phyloP scores from a whole-genome alignment of 2,113 vertebrate genomes.

The Amphiprion percula region DNA sequence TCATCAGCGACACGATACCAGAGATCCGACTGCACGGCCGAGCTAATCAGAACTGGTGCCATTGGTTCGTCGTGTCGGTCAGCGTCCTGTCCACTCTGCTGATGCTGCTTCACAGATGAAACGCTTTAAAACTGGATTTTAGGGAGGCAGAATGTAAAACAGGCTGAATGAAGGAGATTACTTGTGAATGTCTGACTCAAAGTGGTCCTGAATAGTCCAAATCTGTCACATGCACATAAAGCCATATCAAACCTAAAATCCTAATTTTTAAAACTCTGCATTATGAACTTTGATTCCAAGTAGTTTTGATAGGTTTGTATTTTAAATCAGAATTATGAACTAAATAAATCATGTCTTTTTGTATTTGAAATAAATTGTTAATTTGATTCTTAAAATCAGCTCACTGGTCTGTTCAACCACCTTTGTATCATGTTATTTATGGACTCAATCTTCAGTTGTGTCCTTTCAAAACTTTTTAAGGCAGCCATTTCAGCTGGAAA shows the following conservation, averaged over 20 bases:
- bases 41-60: slow-evolving; percentile 52
- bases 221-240: slow-evolving; percentile 39
- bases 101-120: slow-evolving; percentile 63
- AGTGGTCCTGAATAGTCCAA: slow-evolving; percentile 6
- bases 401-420: slow-evolving; percentile 29
- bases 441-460: not conserved
- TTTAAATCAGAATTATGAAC: slow-evolving; percentile 40
- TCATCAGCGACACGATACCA: slow-evolving; percentile 68
- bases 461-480: not conserved
- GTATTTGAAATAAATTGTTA: slow-evolving; percentile 64
- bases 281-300: slow-evolving; percentile 20
- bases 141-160: not conserved
- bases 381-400: slow-evolving; percentile 37
- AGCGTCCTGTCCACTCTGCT: slow-evolving; percentile 60
- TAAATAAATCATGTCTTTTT: slow-evolving; percentile 46
- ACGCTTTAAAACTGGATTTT: not conserved
- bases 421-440: not conserved
- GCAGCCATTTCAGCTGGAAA: too few relatives aligned
- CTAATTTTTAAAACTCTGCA: slow-evolving; percentile 6
- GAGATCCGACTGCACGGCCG: slow-evolving; percentile 70
- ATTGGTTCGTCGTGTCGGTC: slow-evolving; percentile 32
- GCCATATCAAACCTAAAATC: slow-evolving; percentile 52
- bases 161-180: slow-evolving; percentile 42
- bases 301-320: slow-evolving; percentile 50
- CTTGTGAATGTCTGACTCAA: not conserved